Percentiles rank a stretch among this genome's conserved stretches.
These are phyloP conservation scores for Oopsacas minuta DNA, from an alignment of 37 sponge, comb jelly and placozoan genomes.

Conservation along the genomic window DNA sequence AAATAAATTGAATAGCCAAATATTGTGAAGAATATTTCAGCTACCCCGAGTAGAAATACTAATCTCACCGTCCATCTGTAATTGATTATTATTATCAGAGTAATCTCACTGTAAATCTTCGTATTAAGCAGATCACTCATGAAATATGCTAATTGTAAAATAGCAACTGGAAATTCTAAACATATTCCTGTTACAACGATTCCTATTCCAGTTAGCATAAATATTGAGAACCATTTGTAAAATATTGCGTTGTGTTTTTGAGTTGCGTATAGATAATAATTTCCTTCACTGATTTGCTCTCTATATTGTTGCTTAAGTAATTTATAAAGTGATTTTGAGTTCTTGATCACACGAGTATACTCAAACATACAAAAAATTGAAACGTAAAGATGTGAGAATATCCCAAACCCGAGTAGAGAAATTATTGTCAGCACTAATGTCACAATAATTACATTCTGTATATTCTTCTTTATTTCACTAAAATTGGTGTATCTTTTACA, in stretches of 20 bases:
- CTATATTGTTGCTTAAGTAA: background rate
- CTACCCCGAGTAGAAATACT: background rate
- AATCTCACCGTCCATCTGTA: background rate
- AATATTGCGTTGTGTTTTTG: background rate
- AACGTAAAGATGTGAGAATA: background rate
- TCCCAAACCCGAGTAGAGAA: background rate
- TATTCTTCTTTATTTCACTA: background rate
- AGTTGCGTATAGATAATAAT: background rate
- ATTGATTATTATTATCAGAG: background rate
- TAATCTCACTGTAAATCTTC: background rate
- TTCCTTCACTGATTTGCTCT: background rate
- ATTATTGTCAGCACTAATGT: background rate
- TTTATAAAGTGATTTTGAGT: background rate
- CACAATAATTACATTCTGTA: background rate
- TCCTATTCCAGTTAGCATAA: background rate
- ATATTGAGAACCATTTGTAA: background rate
- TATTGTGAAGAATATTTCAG: background rate
- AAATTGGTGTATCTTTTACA: background rate
- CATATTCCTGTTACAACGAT: background rate
- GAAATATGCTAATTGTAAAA: background rate
- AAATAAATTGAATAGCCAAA: background rate
- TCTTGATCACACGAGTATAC: background rate
- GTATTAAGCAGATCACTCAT: background rate
- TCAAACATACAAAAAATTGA: background rate
- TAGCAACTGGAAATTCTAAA: background rate